Evolutionary conservation across 2,888 invertebrate species (phyloP), one percentile per base, ranked within the genome.

Genomic region (Nemotelus pantherinus): DNA sequence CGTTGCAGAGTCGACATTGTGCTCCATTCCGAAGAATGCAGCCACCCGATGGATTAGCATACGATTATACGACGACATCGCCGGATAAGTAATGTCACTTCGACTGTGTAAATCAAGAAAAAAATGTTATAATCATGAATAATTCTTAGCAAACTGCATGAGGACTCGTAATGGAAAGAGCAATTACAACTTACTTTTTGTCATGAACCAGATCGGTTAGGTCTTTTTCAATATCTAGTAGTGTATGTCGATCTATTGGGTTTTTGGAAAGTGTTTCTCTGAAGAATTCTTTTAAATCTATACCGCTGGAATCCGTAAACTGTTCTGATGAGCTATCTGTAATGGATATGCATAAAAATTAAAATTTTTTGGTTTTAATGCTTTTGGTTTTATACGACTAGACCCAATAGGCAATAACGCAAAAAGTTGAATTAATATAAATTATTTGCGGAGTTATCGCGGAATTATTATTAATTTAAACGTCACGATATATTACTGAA

Each of bases 21-120:
- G 98, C 77, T 96, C 95, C 90, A 98, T 92, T 77, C 97, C 96
- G 88, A 97, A 98, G 84, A 95, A 95, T 39, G 96, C 94, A 0
- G 98, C 96, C 79, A 95, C 94, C 50, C 98, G 92, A 86, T 98
- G 98, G 2, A 98, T 96, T 82, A 98, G 88, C 97, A 98, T 97
- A 48, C 98, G 92, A 80, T 97, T 96, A 89, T 98, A 98, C 76
- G 97, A 97, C 79, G 96, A 94, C 94, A 97, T 95, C 85, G 93
- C 93, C 39, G 95, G 95, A 88, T 98, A 97, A 83, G 94, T 94
- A 83, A 93, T 93, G 84, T 93, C 91, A 83, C 91, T 91, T 81
- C 91, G 91, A n/a, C 93, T 93, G 53, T 53, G 71, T 77, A 72
- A 48, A 70, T 68, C 50, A 39, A 44, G 77, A 67, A 76, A 76